Evolutionary conservation across 2,797 vertebrate genomes (phyloP).

Genomic region (Rhinophrynus dorsalis): DNA sequence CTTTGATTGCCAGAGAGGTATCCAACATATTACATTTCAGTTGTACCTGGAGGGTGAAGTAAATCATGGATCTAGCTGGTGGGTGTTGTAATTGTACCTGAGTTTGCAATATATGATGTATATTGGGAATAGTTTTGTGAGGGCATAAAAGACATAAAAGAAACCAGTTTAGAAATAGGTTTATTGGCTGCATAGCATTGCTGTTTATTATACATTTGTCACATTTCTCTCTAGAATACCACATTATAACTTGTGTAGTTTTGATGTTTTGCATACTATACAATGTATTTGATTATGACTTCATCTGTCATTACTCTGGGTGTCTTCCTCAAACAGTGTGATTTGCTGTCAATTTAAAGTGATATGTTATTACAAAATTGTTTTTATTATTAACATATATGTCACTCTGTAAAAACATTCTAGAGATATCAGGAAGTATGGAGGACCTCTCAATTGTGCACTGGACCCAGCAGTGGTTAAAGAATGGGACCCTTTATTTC

Average conservation of each 20-base stretch:
- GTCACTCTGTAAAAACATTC: slow-evolving; percentile 51
- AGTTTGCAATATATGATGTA: too few species aligned
- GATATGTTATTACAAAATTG: too few species aligned
- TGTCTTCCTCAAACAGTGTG: neutral
- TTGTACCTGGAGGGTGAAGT: too few species aligned
- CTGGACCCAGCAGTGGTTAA: slow-evolving; percentile 98
- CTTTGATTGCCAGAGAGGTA: too few species aligned
- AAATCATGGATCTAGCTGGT: too few species aligned
- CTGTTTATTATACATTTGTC: neutral
- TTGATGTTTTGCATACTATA: neutral
- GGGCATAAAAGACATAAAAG: too few species aligned
- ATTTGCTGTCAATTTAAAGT: neutral
- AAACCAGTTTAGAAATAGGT: too few species aligned
- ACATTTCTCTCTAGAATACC: neutral
- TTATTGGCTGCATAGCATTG: neutral
- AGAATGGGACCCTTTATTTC: slow-evolving; percentile 95
- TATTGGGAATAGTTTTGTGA: too few species aligned
- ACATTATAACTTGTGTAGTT: neutral
- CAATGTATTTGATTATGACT: neutral
- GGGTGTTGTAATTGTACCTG: too few species aligned
- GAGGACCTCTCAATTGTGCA: slow-evolving; percentile 93
- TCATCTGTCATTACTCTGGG: neutral
- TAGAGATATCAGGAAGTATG: slow-evolving; percentile 93
- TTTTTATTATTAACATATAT: neutral
- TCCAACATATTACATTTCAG: too few species aligned